phyloP scores from a whole-genome alignment of 2,888 invertebrate species.

The Oscheius sp. region DNA sequence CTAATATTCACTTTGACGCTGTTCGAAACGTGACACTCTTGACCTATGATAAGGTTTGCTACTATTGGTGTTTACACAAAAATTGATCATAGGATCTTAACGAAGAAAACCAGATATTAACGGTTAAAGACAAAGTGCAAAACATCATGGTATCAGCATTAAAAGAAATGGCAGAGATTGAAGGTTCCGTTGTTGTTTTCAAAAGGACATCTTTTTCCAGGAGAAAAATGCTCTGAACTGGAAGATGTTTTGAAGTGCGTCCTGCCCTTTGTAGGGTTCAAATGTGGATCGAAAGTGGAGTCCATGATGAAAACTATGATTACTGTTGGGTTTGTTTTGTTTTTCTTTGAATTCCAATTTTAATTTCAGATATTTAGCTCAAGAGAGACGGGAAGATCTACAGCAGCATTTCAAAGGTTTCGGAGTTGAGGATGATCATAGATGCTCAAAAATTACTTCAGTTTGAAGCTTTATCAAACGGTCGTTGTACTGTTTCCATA shows the following conservation, averaged over 20 bases:
- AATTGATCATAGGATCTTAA: slow-evolving; percentile 37
- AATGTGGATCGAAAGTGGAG: slow-evolving; percentile 40
- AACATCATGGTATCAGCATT: slow-evolving; percentile 36
- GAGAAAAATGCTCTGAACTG: slow-evolving; percentile 42
- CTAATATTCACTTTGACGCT: slow-evolving; percentile 37
- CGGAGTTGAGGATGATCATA: slow-evolving; percentile 35
- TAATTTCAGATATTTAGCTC: slow-evolving; percentile 40
- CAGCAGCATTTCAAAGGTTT: slow-evolving; percentile 47
- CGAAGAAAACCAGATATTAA: slow-evolving; percentile 42
- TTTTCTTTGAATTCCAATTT: not conserved
- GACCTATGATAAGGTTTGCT: slow-evolving; percentile 37
- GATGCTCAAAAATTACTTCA: slow-evolving; percentile 36
- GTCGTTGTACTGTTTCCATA: not conserved
- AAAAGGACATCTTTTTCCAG: not conserved
- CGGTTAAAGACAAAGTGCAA: slow-evolving; percentile 46
- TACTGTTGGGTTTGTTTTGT: slow-evolving; percentile 36
- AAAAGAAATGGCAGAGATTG: slow-evolving; percentile 38
- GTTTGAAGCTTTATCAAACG: not conserved
- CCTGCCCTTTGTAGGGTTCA: slow-evolving; percentile 37
- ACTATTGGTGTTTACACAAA: not conserved
- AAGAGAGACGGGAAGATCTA: slow-evolving; percentile 41
- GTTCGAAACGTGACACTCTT: slow-evolving; percentile 36
- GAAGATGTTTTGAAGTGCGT: slow-evolving; percentile 42
- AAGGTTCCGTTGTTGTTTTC: slow-evolving; percentile 23
- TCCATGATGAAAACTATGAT: slow-evolving; percentile 38